phyloP scores from a whole-genome alignment of 2,888 invertebrate species.

The Cenopis cana region DNA sequence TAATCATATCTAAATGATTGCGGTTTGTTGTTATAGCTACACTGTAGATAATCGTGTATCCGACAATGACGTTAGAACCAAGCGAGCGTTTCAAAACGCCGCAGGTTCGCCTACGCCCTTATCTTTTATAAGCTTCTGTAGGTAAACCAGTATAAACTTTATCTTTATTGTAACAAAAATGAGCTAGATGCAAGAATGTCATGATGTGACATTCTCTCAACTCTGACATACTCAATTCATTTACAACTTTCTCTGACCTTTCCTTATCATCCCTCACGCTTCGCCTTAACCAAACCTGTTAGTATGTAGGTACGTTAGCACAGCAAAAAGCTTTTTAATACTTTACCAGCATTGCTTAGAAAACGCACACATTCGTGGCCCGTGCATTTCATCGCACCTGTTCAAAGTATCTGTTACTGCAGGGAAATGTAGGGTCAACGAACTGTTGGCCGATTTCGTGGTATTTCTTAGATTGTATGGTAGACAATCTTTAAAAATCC shows the following conservation, averaged over 20 bases:
- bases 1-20: no score
- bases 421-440: slow-evolving; percentile 27
- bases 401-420: slow-evolving; percentile 38
- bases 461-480: slow-evolving; percentile 3
- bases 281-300: slow-evolving; percentile 40
- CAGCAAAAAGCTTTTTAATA: slow-evolving; percentile 44
- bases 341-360: slow-evolving; percentile 38
- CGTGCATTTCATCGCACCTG: slow-evolving; percentile 40
- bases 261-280: neutral
- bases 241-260: slow-evolving; percentile 3
- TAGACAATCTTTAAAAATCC: neutral
- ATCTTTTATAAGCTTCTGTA: neutral
- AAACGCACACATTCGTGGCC: slow-evolving; percentile 41
- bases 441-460: slow-evolving; percentile 14
- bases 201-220: neutral
- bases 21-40: no score
- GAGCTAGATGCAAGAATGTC: neutral
- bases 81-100: no score
- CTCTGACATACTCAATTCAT: neutral
- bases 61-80: no score
- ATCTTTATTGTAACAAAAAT: no score
- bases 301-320: slow-evolving; percentile 37
- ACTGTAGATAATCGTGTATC: no score
- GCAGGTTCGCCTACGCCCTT: neutral
- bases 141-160: neutral